These are phyloP conservation scores for Tetramorium bicarinatum DNA, from an alignment of 2,888 invertebrate genomes.

Conservation along the genomic window DNA sequence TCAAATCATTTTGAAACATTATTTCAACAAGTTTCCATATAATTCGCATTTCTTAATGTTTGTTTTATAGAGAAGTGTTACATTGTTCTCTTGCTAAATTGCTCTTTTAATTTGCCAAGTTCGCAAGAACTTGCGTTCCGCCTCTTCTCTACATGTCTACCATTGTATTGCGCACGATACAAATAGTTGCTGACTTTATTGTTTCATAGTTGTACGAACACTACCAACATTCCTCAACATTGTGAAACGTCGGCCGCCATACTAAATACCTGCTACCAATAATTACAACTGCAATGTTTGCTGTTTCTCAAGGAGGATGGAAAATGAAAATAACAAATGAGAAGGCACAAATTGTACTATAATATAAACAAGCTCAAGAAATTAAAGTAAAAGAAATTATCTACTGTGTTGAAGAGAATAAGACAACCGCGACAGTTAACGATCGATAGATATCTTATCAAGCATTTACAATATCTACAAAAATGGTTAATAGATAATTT, in stretches of 20 bases:
- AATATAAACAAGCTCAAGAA: not conserved
- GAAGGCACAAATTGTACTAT: conserved; percentile 2
- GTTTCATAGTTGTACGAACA: conserved; percentile 76
- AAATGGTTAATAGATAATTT: not conserved
- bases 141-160: conserved; percentile 45
- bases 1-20: conserved; percentile 6
- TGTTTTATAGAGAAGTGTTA: conserved; percentile 57
- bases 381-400: not conserved
- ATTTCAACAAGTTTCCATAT: conserved; percentile 48
- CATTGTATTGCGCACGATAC: conserved; percentile 77
- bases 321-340: not conserved
- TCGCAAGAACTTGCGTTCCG: conserved; percentile 69
- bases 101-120: conserved; percentile 81
- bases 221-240: conserved; percentile 49
- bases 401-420: not conserved
- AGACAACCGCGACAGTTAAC: not conserved
- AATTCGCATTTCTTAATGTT: conserved; percentile 58
- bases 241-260: not conserved
- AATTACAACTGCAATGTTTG: conserved; percentile 17
- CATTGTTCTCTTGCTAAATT: conserved; percentile 72
- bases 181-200: conserved; percentile 81
- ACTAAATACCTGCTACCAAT: conserved; percentile 3
- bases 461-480: conserved; percentile 14
- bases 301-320: not conserved
- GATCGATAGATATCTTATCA: not conserved